Evolutionary conservation across 2,113 vertebrate species (phyloP), one percentile per base, ranked within the genome.

Genomic region (Ceyx melanurus): DNA sequence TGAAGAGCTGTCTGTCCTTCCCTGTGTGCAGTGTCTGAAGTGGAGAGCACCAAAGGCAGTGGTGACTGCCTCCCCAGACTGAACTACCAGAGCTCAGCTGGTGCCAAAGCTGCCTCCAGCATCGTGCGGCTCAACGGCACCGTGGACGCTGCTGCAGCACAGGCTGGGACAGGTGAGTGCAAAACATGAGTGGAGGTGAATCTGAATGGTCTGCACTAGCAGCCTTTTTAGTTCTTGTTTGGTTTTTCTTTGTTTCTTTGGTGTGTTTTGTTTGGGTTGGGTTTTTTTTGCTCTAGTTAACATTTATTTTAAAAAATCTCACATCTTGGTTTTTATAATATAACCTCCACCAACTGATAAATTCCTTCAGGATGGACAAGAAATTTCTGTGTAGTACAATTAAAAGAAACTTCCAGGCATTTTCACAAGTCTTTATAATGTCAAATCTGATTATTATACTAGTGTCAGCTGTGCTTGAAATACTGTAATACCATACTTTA

Each of bases 21-120:
- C 88, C n/a, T 95, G 19, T 50, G 26, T 84, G 8, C 91, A 98
- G 98, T 98, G 45, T 98, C 98, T 0, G 98, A 98, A 76, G 97
- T 89, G 19, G 98, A 98, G 82, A 98, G 98, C 60, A 25, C 97
- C 43, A 98, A 98, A 89, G 98, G 97, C 75, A 98, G 97, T 43
- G 91, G 96, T 9, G 98, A 98, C 37, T 97, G 98, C 79, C 97
- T 98, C 25, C 95, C 97, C 31, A 97, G 95, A 19, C 94, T 98
- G 11, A 93, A 80, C 73, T 97, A 97, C 31, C 97, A 97, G 13
- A 94, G 57, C 77, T 95, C 86, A 23, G 66, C 26, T 9, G 18
- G 53, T 3, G 51, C 50, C 48, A 95, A 95, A 60, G 48, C 72
- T 0, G 2, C 97, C 21, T 97, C 97, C 40, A 98, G 86, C 79